These are phyloP conservation scores for Phrynocephalus vlangalii DNA, from an alignment of 2,797 vertebrate genomes.

Conservation along the genomic window DNA sequence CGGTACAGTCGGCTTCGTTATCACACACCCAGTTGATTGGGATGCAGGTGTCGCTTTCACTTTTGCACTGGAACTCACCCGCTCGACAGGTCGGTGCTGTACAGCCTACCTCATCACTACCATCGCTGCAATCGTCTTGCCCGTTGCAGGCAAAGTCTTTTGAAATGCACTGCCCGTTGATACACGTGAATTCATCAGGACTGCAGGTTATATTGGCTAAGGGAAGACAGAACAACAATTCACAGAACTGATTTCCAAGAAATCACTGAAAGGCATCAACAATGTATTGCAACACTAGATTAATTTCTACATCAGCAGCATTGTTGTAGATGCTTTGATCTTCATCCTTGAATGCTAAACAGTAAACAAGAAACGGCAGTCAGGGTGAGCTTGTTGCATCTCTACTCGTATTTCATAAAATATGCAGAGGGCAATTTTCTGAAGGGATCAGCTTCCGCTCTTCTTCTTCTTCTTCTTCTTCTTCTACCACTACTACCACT, in stretches of 20 bases:
- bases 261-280: not conserved
- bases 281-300: not conserved
- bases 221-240: constrained; percentile 9
- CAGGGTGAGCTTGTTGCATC: no score
- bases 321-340: not conserved
- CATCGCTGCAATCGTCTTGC: constrained; percentile 94
- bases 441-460: not conserved
- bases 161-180: constrained; percentile 91
- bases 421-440: not conserved
- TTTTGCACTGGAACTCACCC: constrained; percentile 93
- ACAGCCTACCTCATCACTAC: constrained; percentile 90
- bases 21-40: constrained; percentile 96
- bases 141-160: constrained; percentile 93
- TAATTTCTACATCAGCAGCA: not conserved
- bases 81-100: constrained; percentile 87
- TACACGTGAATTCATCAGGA: constrained; percentile 92
- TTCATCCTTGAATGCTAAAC: not conserved
- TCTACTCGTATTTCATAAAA: not conserved
- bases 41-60: constrained; percentile 88
- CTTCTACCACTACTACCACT: no score
- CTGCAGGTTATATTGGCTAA: constrained; percentile 95
- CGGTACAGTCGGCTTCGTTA: constrained; percentile 92
- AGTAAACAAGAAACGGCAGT: not conserved
- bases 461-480: no score
- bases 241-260: not conserved